Conservation (phyloP, 2,113 vertebrate genomes). For the Prochilodus magdalenae region DNA sequence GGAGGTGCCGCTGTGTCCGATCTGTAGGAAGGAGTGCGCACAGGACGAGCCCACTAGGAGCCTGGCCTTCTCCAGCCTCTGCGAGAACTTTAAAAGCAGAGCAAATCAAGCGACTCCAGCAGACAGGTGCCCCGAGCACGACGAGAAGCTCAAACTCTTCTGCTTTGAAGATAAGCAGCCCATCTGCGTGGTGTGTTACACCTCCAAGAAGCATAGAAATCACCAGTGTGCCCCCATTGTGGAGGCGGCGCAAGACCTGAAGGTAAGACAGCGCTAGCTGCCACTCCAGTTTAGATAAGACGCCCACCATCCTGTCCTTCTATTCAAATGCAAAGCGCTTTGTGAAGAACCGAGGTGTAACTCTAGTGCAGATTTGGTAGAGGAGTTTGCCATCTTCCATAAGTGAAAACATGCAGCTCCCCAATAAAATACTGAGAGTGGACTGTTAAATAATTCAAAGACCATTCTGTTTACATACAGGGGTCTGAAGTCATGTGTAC, state of each 20-base stretch:
- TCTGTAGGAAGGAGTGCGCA: conserved; percentile 30
- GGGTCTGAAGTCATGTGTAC: too few relatives aligned
- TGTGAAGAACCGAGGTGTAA: too few relatives aligned
- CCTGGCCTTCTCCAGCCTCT: conserved; percentile 40
- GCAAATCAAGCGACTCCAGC: background rate
- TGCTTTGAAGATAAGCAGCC: conserved; percentile 47
- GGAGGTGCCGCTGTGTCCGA: conserved; percentile 16
- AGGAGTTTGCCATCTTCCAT: too few relatives aligned
- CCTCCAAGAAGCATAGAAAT: conserved; percentile 41
- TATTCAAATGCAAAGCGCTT: too few relatives aligned
- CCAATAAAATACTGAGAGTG: too few relatives aligned
- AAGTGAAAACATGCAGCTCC: too few relatives aligned
- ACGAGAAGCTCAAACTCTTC: conserved; percentile 46
- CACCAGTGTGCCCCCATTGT: conserved; percentile 41
- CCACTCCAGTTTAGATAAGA: too few relatives aligned
- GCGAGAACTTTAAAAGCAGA: conserved; percentile 28
- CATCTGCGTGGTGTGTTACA: conserved; percentile 50
- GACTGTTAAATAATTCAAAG: too few relatives aligned
- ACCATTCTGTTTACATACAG: too few relatives aligned
- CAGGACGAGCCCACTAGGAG: conserved; percentile 35
- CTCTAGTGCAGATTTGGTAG: too few relatives aligned
- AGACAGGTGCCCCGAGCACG: conserved; percentile 25
- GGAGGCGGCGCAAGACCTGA: conserved; percentile 28
- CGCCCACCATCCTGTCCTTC: too few relatives aligned
- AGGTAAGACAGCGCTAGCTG: conserved; percentile 13